Base-by-base conservation (phyloP, 2,113 vertebrate genomes). In the Pao palembangensis region DNA sequence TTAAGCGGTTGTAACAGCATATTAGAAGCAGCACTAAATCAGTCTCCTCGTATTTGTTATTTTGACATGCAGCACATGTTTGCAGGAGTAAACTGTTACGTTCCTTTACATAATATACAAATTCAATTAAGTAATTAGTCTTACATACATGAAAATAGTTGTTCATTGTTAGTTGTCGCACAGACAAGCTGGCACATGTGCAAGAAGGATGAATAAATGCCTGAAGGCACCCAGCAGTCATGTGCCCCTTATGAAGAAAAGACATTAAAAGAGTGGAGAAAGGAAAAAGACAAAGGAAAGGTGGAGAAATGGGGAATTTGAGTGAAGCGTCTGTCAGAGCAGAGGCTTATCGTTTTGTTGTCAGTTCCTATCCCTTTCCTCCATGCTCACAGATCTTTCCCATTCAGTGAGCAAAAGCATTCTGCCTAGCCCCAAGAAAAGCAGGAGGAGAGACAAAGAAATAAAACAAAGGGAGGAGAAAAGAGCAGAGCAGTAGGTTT, bases 311-410 rank as follows among this genome's bases (percentile, higher is more conserved):
- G 6, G 62, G 34, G 58, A 62, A 42, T 54, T 76, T 76, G 78
- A 80, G 69, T 83, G 82, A 83, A 74, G 69, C 76, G 34, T 38
- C 34, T 38, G 34, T 58, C 54, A 69, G 43, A 81, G 80, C 85
- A 81, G 67, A 74, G 38, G 34, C 60, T 23, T 51, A 60, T 55
- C 62, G 25, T 80, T 81, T 82, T 78, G 64, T 68, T 85, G 81
- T 86, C 80, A 80, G 84, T 86, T 86, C 71, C 82, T 79, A 73
- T 82, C 71, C 66, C 79, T 64, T 79, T 79, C 82, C 79, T 86
- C 80, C 80, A 81, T 83, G 82, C 76, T 76, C 76, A 85, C 70
- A 79, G 70, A 78, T 78, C 75, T 69, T 66, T 69, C 50, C 69
- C 54, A 70, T 52, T 69, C 75, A 69, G 69, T n/a, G 47, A 61